Conservation (phyloP, 2,888 invertebrate genomes). For the Pristionchus japonicus region DNA sequence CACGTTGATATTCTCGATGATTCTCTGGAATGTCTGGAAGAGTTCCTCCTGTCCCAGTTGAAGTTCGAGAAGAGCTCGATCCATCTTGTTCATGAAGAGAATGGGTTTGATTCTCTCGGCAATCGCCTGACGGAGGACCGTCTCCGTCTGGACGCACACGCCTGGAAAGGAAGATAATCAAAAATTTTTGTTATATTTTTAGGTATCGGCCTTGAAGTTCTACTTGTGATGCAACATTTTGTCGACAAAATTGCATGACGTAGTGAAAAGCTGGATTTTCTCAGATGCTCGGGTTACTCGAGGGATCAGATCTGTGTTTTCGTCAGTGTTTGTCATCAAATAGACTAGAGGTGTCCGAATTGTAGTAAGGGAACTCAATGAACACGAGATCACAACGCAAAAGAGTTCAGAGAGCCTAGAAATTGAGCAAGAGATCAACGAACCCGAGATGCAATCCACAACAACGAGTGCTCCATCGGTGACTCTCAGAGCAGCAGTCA, state of each 20-base stretch:
- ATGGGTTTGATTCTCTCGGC: constrained; percentile 99
- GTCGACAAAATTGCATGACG: too few relatives aligned
- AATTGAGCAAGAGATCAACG: not conserved
- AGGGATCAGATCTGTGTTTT: too few relatives aligned
- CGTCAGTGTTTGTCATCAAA: too few relatives aligned
- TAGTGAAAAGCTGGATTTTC: too few relatives aligned
- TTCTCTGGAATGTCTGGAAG: constrained; percentile 94
- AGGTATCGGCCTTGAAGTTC: too few relatives aligned
- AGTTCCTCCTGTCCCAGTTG: constrained; percentile 96
- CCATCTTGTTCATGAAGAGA: constrained; percentile 99
- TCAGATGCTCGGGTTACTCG: too few relatives aligned
- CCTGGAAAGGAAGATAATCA: constrained; percentile 80
- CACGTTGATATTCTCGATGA: constrained; percentile 99
- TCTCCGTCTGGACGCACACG: constrained; percentile 99
- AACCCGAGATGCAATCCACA: constrained; percentile 98
- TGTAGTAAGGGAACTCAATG: too few relatives aligned
- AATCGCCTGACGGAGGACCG: constrained; percentile 98
- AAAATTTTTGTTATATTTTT: too few relatives aligned
- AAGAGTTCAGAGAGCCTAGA: too few relatives aligned
- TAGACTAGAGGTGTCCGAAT: too few relatives aligned
- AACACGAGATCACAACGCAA: too few relatives aligned
- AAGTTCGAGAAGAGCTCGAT: constrained; percentile 95
- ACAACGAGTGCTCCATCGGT: constrained; percentile 99
- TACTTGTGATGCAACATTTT: too few relatives aligned
- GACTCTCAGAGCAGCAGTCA: constrained; percentile 98